Evolutionary conservation across 2,888 invertebrate genomes (phyloP).

Genomic region (Tholera decimalis): DNA sequence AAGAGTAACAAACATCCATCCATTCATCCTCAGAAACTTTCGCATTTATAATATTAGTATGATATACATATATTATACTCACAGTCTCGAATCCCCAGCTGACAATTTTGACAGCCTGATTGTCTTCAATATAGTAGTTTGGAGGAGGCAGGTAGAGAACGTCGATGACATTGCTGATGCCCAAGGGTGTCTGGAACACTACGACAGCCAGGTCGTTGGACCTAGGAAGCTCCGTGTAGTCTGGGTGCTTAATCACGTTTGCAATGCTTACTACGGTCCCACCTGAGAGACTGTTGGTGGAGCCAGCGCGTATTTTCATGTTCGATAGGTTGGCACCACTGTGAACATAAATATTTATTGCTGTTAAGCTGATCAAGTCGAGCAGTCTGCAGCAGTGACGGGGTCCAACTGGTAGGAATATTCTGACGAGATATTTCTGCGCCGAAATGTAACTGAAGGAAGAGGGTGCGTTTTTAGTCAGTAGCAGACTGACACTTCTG

Average conservation of each 20-base stretch:
- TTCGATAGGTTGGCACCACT: conserved; percentile 72
- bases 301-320: conserved; percentile 77
- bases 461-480: no score
- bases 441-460: no score
- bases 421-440: no score
- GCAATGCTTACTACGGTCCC: conserved; percentile 66
- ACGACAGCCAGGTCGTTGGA: conserved; percentile 73
- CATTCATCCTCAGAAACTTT: no score
- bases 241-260: conserved; percentile 69
- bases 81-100: conserved; percentile 83
- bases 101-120: conserved; percentile 68
- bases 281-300: conserved; percentile 75
- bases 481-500: no score
- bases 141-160: conserved; percentile 75
- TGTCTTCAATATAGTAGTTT: conserved; percentile 69
- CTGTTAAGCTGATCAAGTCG: no score
- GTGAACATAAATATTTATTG: conserved; percentile 1
- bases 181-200: conserved; percentile 60
- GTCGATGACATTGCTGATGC: conserved; percentile 65
- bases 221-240: conserved; percentile 71
- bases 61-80: conserved; percentile 58
- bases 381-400: no score
- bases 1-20: no score
- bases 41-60: no score
- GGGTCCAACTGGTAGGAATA: no score